These are phyloP conservation scores for Pachyuromys duprasi DNA, from an alignment of 2,797 vertebrate species.

Conservation along the genomic window DNA sequence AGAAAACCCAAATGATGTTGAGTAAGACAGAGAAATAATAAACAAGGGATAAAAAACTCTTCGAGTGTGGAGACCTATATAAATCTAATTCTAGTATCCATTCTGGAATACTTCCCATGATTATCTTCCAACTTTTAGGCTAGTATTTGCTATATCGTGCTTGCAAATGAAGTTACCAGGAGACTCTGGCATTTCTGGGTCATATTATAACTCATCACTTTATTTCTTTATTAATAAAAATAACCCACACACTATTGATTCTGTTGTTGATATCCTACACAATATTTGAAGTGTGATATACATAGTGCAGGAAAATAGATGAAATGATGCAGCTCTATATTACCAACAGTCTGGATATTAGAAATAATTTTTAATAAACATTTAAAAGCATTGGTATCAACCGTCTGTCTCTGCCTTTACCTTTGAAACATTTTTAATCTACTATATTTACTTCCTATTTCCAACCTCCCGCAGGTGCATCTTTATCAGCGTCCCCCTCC, in stretches of 20 bases:
- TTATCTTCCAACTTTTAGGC: not conserved
- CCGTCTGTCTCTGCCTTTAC: not conserved
- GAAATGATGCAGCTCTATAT: not conserved
- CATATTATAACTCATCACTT: not conserved
- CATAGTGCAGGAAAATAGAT: not conserved
- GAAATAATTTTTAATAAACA: not conserved
- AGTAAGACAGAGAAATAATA: not conserved
- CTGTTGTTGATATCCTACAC: not conserved
- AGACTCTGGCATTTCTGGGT: not conserved
- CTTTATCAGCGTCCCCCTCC: not conserved
- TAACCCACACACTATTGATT: not conserved
- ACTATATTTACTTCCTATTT: not conserved
- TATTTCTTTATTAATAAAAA: slow-evolving; percentile 29
- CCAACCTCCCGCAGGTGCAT: accelerated
- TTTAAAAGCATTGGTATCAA: not conserved
- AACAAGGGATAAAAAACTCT: not conserved
- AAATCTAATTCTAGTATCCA: not conserved
- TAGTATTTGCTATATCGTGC: not conserved
- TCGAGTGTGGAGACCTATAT: not conserved
- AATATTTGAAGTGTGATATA: not conserved
- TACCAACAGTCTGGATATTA: not conserved
- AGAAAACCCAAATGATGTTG: not conserved
- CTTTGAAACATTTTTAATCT: not conserved
- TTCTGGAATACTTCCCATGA: not conserved
- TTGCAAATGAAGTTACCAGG: not conserved